These are phyloP conservation scores for Helicoverpa zea DNA, from an alignment of 1,140 invertebrate species.

Conservation along the genomic window DNA sequence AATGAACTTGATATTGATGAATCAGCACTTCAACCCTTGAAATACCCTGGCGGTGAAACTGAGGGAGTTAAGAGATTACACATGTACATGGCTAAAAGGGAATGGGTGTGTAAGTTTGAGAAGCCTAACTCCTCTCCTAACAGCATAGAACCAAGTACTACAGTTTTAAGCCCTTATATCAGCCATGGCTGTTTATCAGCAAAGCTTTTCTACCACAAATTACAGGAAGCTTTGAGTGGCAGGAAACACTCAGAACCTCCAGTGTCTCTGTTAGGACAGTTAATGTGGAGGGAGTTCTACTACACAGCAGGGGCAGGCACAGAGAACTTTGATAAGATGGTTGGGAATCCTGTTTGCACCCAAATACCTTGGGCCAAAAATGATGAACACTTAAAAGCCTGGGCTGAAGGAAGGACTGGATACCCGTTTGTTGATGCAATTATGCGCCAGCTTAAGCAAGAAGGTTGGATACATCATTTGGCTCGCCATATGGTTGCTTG, in stretches of 20 bases:
- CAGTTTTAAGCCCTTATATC: slow-evolving; percentile 91
- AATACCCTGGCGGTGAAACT: slow-evolving; percentile 90
- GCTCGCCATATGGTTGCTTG: slow-evolving; percentile 92
- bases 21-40: slow-evolving; percentile 77
- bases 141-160: slow-evolving; percentile 91
- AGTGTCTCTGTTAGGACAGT: slow-evolving; percentile 89
- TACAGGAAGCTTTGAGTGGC: slow-evolving; percentile 87
- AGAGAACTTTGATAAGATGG: slow-evolving; percentile 91
- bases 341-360: slow-evolving; percentile 90
- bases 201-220: slow-evolving; percentile 89
- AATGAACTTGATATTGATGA: slow-evolving; percentile 88
- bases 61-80: slow-evolving; percentile 89
- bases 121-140: slow-evolving; percentile 92
- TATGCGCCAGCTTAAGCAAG: slow-evolving; percentile 91
- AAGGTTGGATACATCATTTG: slow-evolving; percentile 93
- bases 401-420: slow-evolving; percentile 90
- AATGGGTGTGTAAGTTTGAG: slow-evolving; percentile 92
- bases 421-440: slow-evolving; percentile 94
- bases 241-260: slow-evolving; percentile 88
- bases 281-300: slow-evolving; percentile 93
- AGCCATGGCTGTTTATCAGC: slow-evolving; percentile 92
- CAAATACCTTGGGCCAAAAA: slow-evolving; percentile 92
- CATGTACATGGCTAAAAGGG: slow-evolving; percentile 87
- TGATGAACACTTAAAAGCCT: slow-evolving; percentile 88
- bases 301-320: slow-evolving; percentile 91